Evolutionary conservation across 2,888 invertebrate genomes (phyloP), one percentile per base, ranked within the genome.

Genomic region (Polymixis lichenea): DNA sequence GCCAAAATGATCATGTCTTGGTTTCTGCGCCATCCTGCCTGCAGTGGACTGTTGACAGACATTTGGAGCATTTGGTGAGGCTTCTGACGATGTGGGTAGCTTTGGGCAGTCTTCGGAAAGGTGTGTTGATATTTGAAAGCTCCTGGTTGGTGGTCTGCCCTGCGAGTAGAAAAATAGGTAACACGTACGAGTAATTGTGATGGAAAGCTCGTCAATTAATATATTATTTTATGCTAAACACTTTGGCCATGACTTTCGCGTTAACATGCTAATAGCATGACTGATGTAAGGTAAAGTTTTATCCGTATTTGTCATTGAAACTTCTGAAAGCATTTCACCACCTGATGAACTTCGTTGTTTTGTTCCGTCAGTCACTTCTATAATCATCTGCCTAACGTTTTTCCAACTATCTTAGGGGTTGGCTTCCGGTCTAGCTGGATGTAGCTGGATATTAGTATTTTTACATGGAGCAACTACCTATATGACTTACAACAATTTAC

Each of bases 181-280:
- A 53, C 32, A 46, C 32, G n/a, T n/a, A 3, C n/a, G n/a, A n/a
- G n/a, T n/a, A n/a, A n/a, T n/a, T n/a, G n/a, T n/a, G n/a, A n/a
- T n/a, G n/a, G n/a, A n/a, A n/a, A n/a, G n/a, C 49, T 58, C 11
- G 49, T 68, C 55, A 60, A 38, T 81, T 56, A 68, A 56, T 28
- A 64, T 49, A 61, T 68, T 32, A 60, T 80, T 73, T 60, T 74
- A 80, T 85, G 82, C 51, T 56, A 46, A 80, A 43, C 25, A 62
- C 46, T 58, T 58, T 60, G 49, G 38, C 67, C 64, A 32, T 84
- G 32, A 84, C 43, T 64, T 80, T 73, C 11, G n/a, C 43, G 15
- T 58, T 73, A 58, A 80, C 51, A 72, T 68, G 28, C n/a, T 49
- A 68, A 80, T 22, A 17, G 43, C 28, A 46, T 64, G 64, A 68